A percentile compares a stretch with the other conserved stretches of the same genome.
phyloP scores from a whole-genome alignment of 2,888 invertebrate genomes.

The Galerucella calmariensis region DNA sequence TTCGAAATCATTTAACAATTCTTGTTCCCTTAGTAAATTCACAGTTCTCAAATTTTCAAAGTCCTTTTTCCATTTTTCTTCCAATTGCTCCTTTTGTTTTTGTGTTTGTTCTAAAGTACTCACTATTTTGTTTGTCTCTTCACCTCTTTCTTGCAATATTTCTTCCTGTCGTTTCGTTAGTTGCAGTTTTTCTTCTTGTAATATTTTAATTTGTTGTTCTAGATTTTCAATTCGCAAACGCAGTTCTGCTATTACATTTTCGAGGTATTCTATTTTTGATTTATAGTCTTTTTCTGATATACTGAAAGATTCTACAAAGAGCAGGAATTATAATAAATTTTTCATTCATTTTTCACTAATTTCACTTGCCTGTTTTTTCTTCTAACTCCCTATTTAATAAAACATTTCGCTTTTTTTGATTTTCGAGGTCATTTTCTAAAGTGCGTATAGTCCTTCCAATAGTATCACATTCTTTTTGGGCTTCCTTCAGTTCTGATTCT shows the following conservation, averaged over 20 bases:
- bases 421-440: constrained; percentile 72
- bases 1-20: constrained; percentile 82
- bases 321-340: constrained; percentile 9
- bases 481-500: constrained; percentile 73
- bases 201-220: constrained; percentile 65
- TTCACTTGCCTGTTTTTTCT: constrained; percentile 68
- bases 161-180: constrained; percentile 61
- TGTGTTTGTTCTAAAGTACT: constrained; percentile 73
- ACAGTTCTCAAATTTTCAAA: constrained; percentile 76
- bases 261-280: constrained; percentile 64
- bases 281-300: constrained; percentile 60
- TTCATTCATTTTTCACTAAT: not conserved
- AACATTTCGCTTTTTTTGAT: constrained; percentile 70
- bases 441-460: constrained; percentile 71
- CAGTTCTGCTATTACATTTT: constrained; percentile 65
- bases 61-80: constrained; percentile 74
- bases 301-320: constrained; percentile 53
- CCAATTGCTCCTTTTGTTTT: constrained; percentile 70
- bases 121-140: constrained; percentile 68
- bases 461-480: constrained; percentile 75
- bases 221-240: constrained; percentile 66
- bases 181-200: constrained; percentile 66
- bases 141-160: constrained; percentile 62
- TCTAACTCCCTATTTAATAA: constrained; percentile 71
- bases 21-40: constrained; percentile 77